Evolutionary conservation across 2,113 vertebrate genomes (phyloP), one percentile per base, ranked within the genome.

Genomic region (Spea multiplicata): DNA sequence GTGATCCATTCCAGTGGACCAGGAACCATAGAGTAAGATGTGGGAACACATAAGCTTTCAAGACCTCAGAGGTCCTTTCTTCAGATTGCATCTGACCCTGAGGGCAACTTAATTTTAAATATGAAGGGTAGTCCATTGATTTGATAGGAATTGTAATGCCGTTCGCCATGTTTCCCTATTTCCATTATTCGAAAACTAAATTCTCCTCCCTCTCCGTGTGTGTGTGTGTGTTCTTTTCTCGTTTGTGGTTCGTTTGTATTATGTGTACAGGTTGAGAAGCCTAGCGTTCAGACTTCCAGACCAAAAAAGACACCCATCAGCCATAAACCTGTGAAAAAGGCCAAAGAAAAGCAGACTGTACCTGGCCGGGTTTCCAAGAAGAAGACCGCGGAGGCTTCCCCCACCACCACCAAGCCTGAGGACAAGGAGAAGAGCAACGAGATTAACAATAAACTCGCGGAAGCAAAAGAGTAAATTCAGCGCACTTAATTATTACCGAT

Each of bases 391-490:
- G 82, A 94, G 3, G 95, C 93, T 87, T 88, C 91, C 7, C 57
- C 89, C 84, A 81, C 89, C 1, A 81, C 89, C 1, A 75, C 89
- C 82, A 93, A 85, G 52, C 90, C 94, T 0, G 93, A 94, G 13
- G 92, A 91, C 89, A 96, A 96, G 94, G 96, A 98, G 95, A 97
- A 96, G 91, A 97, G 95, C 89, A 96, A 97, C 94, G 96, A 98
- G 96, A 97, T 97, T 90, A 99, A 98, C 95, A 99, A 99, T 96
- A 99, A 99, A 95, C 94, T 99, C 94, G 97, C 97, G 91, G 97
- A 99, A 91, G 97, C 97, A 74, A 99, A 99, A 97, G 97, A 99
- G 95, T 99, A 98, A 98, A 95, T 94, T 90, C 92, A 93, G 91
- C 90, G 91, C 94, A 94, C 91, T 95, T 96, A n/a, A n/a, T n/a